Evolutionary conservation across 2,113 vertebrate genomes (phyloP), one percentile per base, ranked within the genome.

Genomic region (Heloderma charlesbogerti): DNA sequence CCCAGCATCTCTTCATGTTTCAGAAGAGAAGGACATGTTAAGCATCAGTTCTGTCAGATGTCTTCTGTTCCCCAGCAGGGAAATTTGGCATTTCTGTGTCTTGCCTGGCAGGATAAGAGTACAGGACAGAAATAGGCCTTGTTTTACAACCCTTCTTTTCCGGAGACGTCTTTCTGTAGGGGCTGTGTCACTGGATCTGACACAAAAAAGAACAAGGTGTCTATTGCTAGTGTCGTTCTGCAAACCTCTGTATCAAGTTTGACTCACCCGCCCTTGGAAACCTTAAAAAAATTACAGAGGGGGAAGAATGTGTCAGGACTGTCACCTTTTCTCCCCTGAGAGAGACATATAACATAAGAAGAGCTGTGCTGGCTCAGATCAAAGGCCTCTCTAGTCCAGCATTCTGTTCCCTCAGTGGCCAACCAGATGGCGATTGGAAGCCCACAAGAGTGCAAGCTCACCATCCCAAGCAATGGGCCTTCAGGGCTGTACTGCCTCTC

Each of bases 21-120:
- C 92, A 27, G 85, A 90, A 84, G n/a, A 93, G 37, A 43, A n/a
- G 25, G 66, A 75, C 18, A 71, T 90, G 84, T 84, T 94, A 90
- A 83, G 93, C 63, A 57, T 71, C 48, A 69, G 34, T 25, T 9
- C 54, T 90, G 31, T 82, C 91, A 89, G 84, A 22, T 86, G 92
- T 92, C 71, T 78, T 79, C 54, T 3, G 0, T 90, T 95, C 74
- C 60, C 88, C 80, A 83, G 45, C 48, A 69, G 3, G 74, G 54
- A 63, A 25, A 18, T 16, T 40, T 54, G 60, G 2, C 91, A 88
- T 92, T 57, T 89, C 18, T 0, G 87, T 92, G 89, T 86, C 69
- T 0, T 92, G 20, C 31, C 51, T 92, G 31, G 31, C 51, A 6
- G 92, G n/a, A 45, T 25, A 31, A 48, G 88, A 87, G 72, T 1